Conservation (phyloP, 1,140 invertebrate genomes). For the Pantala flavescens region DNA sequence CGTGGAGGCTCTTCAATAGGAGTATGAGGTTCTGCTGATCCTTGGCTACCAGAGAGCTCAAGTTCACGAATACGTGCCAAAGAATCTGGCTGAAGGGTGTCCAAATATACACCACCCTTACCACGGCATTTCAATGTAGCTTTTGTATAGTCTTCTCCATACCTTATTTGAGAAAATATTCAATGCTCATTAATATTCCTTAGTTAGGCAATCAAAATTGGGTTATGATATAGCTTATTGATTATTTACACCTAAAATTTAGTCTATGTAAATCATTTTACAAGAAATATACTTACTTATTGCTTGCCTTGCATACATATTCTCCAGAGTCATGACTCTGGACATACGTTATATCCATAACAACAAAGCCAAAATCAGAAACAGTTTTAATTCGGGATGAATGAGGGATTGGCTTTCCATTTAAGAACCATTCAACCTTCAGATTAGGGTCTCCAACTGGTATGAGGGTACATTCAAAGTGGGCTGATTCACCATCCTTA, state of each 20-base stretch:
- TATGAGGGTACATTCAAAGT: slow-evolving; percentile 84
- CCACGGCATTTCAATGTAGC: slow-evolving; percentile 73
- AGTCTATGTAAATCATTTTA: no score
- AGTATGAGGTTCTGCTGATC: slow-evolving; percentile 41
- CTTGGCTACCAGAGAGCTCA: slow-evolving; percentile 53
- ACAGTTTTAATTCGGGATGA: slow-evolving; percentile 87
- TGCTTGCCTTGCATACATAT: slow-evolving; percentile 79
- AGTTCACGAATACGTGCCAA: slow-evolving; percentile 80
- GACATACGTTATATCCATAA: slow-evolving; percentile 88
- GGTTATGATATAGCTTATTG: no score
- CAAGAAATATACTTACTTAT: slow-evolving; percentile 43
- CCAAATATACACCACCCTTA: slow-evolving; percentile 79
- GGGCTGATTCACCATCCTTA: slow-evolving; percentile 82
- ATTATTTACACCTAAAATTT: no score
- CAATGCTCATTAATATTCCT: background rate
- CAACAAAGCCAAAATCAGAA: slow-evolving; percentile 92
- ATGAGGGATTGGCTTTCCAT: slow-evolving; percentile 74
- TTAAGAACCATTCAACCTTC: slow-evolving; percentile 93
- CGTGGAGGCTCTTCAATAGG: slow-evolving; percentile 71
- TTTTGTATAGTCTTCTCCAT: slow-evolving; percentile 78
- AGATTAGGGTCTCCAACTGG: slow-evolving; percentile 89
- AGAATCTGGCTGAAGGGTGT: slow-evolving; percentile 90
- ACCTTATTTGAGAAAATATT: slow-evolving; percentile 33
- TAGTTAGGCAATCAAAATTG: no score
- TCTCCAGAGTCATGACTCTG: slow-evolving; percentile 89